Evolutionary conservation across 1,140 invertebrate species (phyloP).

Genomic region (Mylabris phalerata): DNA sequence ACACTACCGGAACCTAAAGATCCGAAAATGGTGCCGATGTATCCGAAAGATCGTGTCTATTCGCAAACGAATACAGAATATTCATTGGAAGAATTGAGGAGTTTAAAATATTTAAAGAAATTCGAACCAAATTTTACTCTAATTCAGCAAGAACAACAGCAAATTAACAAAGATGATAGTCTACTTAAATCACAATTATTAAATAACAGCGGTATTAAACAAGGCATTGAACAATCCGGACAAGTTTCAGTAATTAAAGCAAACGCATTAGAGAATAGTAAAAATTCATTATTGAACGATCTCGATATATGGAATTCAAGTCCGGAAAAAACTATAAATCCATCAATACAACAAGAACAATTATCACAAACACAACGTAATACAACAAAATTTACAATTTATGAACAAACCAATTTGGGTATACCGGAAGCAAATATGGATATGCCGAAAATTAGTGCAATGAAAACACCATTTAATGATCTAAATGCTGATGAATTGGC

Average conservation of each 20-base stretch:
- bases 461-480: constrained; percentile 39
- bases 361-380: not conserved
- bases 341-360: no score
- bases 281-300: not conserved
- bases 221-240: no score
- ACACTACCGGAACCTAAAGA: constrained; percentile 50
- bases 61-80: constrained; percentile 50
- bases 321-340: not conserved
- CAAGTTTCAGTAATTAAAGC: no score
- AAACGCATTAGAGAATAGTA: no score
- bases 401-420: constrained; percentile 23
- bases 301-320: not conserved
- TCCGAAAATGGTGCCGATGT: constrained; percentile 51
- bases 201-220: not conserved
- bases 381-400: constrained; percentile 20
- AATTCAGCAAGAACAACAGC: not conserved
- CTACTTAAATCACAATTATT: constrained; percentile 7
- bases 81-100: constrained; percentile 61
- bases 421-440: constrained; percentile 17
- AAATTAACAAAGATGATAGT: constrained; percentile 9
- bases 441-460: constrained; percentile 29
- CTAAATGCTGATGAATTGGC: constrained; percentile 37
- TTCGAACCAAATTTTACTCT: not conserved
- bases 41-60: constrained; percentile 54
- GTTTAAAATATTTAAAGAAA: constrained; percentile 34